These are phyloP conservation scores for Onychomys arenicola DNA, from an alignment of 2,797 vertebrate genomes.

Conservation along the genomic window DNA sequence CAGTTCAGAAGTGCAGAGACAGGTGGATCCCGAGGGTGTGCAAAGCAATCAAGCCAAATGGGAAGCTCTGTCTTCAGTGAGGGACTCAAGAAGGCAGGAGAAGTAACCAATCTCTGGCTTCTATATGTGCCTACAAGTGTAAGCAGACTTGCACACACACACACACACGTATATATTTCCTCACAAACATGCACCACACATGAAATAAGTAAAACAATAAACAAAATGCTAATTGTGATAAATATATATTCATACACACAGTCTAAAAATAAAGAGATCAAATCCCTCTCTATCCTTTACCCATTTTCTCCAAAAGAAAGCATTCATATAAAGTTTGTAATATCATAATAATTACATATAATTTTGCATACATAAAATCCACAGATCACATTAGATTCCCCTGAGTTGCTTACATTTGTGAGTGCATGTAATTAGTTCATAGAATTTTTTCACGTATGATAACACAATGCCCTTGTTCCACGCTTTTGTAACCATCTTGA, in stretches of 20 bases:
- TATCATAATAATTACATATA: neutral
- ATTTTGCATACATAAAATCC: neutral
- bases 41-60: neutral
- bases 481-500: neutral
- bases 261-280: neutral
- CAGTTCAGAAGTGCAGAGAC: neutral
- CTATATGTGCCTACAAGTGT: neutral
- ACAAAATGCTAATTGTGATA: neutral
- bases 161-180: too few species aligned
- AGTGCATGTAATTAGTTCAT: neutral
- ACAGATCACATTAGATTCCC: neutral
- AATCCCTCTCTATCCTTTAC: neutral
- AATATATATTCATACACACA: neutral
- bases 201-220: neutral
- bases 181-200: neutral
- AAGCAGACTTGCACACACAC: neutral
- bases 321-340: neutral
- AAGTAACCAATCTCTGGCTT: neutral
- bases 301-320: neutral
- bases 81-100: neutral
- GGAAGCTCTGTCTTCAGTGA: neutral
- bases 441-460: neutral
- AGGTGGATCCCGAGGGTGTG: neutral
- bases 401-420: neutral
- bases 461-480: neutral